These are phyloP conservation scores for Disparrhopalites patrizii DNA, from an alignment of 2,888 invertebrate genomes.

Conservation along the genomic window DNA sequence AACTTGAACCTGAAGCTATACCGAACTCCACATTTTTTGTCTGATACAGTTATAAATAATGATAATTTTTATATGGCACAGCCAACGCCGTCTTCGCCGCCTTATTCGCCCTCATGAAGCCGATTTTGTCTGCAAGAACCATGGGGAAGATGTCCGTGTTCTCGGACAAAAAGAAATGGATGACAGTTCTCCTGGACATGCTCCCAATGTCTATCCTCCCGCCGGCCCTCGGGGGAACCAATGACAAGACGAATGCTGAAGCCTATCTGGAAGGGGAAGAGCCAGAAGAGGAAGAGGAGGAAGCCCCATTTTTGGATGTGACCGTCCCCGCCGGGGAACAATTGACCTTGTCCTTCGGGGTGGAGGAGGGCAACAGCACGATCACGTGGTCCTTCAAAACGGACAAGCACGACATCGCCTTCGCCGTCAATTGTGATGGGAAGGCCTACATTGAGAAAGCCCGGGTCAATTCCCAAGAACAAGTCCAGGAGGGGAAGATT, in stretches of 20 bases:
- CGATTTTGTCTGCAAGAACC: constrained; percentile 13
- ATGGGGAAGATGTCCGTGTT: constrained; percentile 17
- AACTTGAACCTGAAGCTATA: no score
- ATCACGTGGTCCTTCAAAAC: constrained; percentile 22
- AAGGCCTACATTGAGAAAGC: constrained; percentile 23
- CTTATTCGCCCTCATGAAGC: constrained; percentile 20
- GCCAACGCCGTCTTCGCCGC: constrained; percentile 13
- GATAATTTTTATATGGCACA: no score
- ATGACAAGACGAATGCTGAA: not conserved
- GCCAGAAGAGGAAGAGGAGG: not conserved
- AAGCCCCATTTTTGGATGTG: not conserved
- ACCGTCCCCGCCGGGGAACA: constrained; percentile 22
- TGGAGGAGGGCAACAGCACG: not conserved
- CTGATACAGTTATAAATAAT: no score
- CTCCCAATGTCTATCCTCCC: constrained; percentile 14
- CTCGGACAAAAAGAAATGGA: constrained; percentile 2
- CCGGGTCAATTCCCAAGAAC: constrained; percentile 15
- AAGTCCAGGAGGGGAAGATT: constrained; percentile 17
- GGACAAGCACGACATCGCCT: constrained; percentile 22
- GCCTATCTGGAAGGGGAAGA: not conserved
- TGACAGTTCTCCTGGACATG: not conserved
- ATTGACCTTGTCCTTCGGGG: constrained; percentile 10
- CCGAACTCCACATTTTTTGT: no score
- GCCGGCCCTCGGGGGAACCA: constrained; percentile 5
- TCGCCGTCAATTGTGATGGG: constrained; percentile 17